Conservation (phyloP, 2,888 invertebrate species). For the Patella depressa region DNA sequence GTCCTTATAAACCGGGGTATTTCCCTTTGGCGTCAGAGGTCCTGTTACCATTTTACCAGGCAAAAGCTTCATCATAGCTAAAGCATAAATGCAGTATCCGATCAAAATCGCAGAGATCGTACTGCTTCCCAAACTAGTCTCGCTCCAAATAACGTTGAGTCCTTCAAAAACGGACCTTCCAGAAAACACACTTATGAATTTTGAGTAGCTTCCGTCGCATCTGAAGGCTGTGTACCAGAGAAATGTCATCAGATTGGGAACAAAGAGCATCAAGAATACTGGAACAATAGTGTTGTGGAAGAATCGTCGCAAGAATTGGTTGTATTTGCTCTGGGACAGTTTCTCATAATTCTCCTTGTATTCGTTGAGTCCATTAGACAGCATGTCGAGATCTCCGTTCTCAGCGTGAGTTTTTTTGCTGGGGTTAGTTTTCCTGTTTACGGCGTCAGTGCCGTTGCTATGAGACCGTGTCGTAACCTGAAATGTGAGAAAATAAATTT, state of each 20-base stretch:
- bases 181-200: conserved; percentile 31
- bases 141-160: conserved; percentile 59
- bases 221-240: conserved; percentile 58
- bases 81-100: conserved; percentile 69
- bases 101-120: conserved; percentile 54
- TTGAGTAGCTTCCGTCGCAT: conserved; percentile 57
- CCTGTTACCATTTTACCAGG: conserved; percentile 72
- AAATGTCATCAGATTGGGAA: conserved; percentile 60
- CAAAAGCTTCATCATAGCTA: conserved; percentile 71
- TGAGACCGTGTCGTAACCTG: background rate
- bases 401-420: conserved; percentile 5
- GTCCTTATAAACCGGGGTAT: conserved; percentile 72
- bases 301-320: conserved; percentile 37
- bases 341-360: conserved; percentile 42
- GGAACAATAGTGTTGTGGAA: conserved; percentile 57
- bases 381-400: conserved; percentile 34
- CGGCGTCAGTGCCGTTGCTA: background rate
- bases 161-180: conserved; percentile 45
- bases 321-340: conserved; percentile 42
- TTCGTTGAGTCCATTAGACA: conserved; percentile 49
- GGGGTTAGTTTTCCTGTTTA: background rate
- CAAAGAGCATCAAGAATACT: conserved; percentile 50
- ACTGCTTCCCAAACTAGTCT: conserved; percentile 51
- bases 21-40: conserved; percentile 73
- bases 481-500: background rate